Conservation (phyloP, 2,797 vertebrate genomes). For the Danio jaintianensis region DNA sequence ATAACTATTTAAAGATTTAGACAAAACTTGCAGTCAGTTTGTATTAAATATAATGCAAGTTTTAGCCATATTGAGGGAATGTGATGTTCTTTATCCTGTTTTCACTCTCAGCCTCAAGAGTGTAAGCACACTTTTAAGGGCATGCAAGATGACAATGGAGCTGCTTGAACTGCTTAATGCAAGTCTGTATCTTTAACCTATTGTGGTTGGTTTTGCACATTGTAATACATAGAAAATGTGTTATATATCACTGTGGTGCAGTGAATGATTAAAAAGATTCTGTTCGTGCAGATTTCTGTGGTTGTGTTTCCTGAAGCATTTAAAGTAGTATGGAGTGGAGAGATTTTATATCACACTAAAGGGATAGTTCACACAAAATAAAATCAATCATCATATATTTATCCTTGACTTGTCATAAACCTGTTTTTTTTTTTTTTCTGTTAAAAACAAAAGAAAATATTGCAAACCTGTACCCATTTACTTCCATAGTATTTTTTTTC, state of each 20-base stretch:
- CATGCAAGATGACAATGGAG: background rate
- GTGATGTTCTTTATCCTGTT: background rate
- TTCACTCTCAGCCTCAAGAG: background rate
- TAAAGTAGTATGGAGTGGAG: background rate
- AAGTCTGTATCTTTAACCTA: background rate
- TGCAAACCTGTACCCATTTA: too few species aligned
- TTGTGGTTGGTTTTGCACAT: background rate
- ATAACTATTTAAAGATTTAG: background rate
- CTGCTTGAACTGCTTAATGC: background rate
- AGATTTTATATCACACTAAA: too few species aligned
- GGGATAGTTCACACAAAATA: too few species aligned
- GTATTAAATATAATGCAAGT: background rate
- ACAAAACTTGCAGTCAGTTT: background rate
- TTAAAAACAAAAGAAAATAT: too few species aligned
- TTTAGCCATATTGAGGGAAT: background rate
- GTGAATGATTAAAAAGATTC: background rate
- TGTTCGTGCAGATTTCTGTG: background rate
- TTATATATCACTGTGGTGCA: background rate
- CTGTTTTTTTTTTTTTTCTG: too few species aligned
- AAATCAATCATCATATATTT: too few species aligned
- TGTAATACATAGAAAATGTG: background rate
- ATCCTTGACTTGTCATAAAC: too few species aligned
- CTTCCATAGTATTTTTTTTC: too few species aligned
- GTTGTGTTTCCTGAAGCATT: background rate
- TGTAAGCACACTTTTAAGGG: background rate